These are phyloP conservation scores for Isichthys henryi DNA, from an alignment of 2,113 vertebrate genomes.

Conservation along the genomic window DNA sequence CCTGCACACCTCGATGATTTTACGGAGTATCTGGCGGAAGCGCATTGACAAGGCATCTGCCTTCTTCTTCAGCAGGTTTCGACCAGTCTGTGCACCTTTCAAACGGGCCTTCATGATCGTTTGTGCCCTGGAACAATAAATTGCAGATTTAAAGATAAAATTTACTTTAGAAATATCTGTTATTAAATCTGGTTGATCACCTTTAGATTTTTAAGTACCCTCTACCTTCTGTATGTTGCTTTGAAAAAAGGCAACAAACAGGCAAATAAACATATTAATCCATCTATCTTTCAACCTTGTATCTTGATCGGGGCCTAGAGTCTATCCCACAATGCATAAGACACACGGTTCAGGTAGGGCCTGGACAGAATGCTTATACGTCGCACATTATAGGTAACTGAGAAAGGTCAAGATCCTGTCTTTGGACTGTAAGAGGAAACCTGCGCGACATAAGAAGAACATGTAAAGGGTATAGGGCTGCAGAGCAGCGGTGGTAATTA, in stretches of 20 bases:
- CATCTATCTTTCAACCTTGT: neutral
- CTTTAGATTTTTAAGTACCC: neutral
- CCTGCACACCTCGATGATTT: constrained; percentile 84
- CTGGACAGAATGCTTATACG: neutral
- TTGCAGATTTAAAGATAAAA: neutral
- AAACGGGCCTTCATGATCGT: constrained; percentile 98
- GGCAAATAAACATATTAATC: neutral
- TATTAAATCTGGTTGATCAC: neutral
- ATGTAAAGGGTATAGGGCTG: neutral
- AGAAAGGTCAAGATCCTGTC: neutral
- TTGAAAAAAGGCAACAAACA: neutral
- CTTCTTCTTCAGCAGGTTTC: constrained; percentile 96
- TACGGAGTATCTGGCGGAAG: constrained; percentile 93
- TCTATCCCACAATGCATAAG: neutral
- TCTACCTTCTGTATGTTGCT: neutral
- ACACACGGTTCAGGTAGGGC: neutral
- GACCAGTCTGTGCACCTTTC: constrained; percentile 95
- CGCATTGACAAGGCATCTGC: constrained; percentile 93
- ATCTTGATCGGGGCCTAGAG: neutral
- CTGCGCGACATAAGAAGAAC: neutral
- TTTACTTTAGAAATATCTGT: neutral
- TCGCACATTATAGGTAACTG: neutral
- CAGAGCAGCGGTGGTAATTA: neutral
- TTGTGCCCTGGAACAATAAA: constrained; percentile 73
- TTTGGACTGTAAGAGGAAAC: neutral